Base-by-base conservation (phyloP, 2,888 invertebrate species). In the Trissonchulus latispiculum region DNA sequence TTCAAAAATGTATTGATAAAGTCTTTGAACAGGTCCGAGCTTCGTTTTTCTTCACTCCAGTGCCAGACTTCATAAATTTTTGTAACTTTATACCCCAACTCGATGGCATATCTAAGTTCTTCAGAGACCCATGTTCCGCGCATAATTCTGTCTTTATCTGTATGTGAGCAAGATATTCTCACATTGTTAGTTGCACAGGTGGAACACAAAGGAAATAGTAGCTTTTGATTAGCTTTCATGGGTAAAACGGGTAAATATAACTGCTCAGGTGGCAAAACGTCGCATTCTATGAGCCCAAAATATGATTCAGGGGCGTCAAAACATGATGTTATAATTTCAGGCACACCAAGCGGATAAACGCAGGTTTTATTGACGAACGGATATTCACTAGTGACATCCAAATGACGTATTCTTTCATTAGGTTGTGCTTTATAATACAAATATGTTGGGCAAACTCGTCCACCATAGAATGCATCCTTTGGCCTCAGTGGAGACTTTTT, bases 161-260 rank as follows among this genome's bases (percentile, higher is more conserved):
- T n/a, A n/a, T n/a, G n/a, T n/a, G n/a, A n/a, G n/a, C n/a, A n/a
- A n/a, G n/a, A n/a, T n/a, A n/a, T n/a, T n/a, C n/a, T n/a, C n/a
- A n/a, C n/a, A n/a, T n/a, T n/a, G n/a, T n/a, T n/a, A n/a, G n/a
- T n/a, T n/a, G n/a, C n/a, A n/a, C n/a, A n/a, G n/a, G n/a, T n/a
- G n/a, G n/a, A n/a, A n/a, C n/a, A n/a, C n/a, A n/a, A n/a, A n/a
- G n/a, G n/a, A n/a, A n/a, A n/a, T n/a, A n/a, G n/a, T n/a, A n/a
- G n/a, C n/a, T n/a, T n/a, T n/a, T n/a, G n/a, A n/a, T n/a, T n/a
- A n/a, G n/a, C n/a, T n/a, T n/a, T n/a, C n/a, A n/a, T n/a, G n/a
- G n/a, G n/a, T n/a, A n/a, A n/a, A n/a, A 81, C 79, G 8, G 81
- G 80, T 48, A 78, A 77, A 70, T 78, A 79, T 3, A 81, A 70